Conservation (phyloP, 1,140 invertebrate species). For the Microplitis demolitor region DNA sequence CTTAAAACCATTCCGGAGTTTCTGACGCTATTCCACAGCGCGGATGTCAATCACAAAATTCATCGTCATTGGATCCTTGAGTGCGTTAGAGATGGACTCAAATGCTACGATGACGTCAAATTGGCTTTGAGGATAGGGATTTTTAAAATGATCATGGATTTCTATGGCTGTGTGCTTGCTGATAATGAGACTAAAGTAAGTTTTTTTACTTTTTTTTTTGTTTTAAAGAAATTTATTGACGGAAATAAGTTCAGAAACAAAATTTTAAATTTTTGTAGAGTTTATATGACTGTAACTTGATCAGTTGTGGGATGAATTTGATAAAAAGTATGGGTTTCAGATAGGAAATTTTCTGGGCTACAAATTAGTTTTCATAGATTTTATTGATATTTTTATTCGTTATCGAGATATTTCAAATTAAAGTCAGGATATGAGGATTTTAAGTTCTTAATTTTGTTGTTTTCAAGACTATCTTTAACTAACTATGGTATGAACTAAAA, state of each 20-base stretch:
- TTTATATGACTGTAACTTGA: too few species aligned
- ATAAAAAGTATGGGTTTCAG: too few species aligned
- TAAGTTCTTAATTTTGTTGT: too few species aligned
- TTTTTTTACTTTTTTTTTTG: conserved; percentile 12
- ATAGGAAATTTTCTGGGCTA: too few species aligned
- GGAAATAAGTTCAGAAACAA: neutral
- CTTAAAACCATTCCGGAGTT: conserved; percentile 78
- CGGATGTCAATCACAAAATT: conserved; percentile 65
- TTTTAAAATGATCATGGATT: conserved; percentile 67
- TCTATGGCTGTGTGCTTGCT: conserved; percentile 56
- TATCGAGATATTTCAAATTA: too few species aligned
- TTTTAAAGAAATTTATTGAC: neutral
- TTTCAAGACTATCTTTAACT: too few species aligned
- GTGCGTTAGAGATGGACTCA: conserved; percentile 70
- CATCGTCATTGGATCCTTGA: conserved; percentile 73
- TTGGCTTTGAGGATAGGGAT: conserved; percentile 65
- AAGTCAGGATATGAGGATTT: too few species aligned
- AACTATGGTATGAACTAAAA: too few species aligned
- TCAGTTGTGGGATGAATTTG: too few species aligned
- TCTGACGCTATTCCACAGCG: conserved; percentile 73
- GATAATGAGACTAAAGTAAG: conserved; percentile 62
- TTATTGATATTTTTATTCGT: too few species aligned
- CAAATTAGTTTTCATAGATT: too few species aligned
- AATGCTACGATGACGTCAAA: conserved; percentile 64
- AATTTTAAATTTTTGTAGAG: too few species aligned